Percentiles rank a stretch among this genome's conserved stretches.
Conservation (phyloP, 2,113 vertebrate species). For the Ammodytes dubius region DNA sequence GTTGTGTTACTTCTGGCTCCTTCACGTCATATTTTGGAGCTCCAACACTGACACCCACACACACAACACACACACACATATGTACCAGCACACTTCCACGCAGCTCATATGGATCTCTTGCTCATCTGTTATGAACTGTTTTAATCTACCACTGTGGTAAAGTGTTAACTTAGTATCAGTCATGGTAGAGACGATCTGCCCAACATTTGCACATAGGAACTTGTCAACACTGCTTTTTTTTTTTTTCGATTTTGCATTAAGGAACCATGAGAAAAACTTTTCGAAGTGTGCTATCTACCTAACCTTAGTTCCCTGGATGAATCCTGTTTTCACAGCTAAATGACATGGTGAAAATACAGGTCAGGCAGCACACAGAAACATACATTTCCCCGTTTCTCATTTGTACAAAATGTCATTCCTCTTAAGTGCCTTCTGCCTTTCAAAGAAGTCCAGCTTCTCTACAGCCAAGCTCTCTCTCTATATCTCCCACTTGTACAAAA, state of each 20-base stretch:
- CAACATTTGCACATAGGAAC: conserved; percentile 63
- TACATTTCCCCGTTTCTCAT: conserved; percentile 24
- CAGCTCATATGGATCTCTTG: background rate
- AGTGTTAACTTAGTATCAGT: conserved; percentile 50
- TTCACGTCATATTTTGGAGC: background rate
- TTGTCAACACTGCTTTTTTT: conserved; percentile 33
- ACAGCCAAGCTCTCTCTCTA: background rate
- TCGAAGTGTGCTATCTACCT: background rate
- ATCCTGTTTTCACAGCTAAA: background rate
- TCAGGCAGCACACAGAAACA: conserved; percentile 19
- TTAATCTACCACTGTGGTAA: conserved; percentile 4
- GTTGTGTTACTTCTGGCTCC: background rate
- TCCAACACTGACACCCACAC: background rate
- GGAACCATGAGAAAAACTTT: conserved; percentile 17
- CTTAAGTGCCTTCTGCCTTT: conserved; percentile 84
- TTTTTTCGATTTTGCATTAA: conserved; percentile 26
- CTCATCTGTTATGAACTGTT: conserved; percentile 6
- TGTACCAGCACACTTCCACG: background rate
- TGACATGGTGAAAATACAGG: conserved; percentile 5
- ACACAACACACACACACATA: background rate
- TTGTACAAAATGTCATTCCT: conserved; percentile 80
- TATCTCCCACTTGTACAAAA: background rate
- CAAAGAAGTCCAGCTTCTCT: conserved; percentile 22
- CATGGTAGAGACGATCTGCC: conserved; percentile 77
- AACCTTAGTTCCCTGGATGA: background rate